Evolutionary conservation across 2,797 vertebrate genomes (phyloP), one percentile per base, ranked within the genome.

Genomic region (Thaleichthys pacificus): DNA sequence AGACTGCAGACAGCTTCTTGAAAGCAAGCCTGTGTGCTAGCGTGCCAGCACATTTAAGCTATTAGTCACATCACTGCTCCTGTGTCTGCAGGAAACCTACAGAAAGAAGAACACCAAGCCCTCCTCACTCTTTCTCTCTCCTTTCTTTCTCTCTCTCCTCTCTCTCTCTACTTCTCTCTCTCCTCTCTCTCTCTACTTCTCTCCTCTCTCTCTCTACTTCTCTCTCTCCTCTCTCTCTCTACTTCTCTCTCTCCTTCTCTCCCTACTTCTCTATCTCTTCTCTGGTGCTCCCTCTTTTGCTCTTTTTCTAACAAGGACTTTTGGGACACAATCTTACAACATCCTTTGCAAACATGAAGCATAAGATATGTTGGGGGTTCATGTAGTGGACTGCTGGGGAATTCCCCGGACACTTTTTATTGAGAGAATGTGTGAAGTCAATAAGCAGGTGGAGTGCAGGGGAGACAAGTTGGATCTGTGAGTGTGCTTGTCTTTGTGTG

Each of bases 261-360:
- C 30, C 3, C 30, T 32, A 32, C 3, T 32, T 32, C 30, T 35
- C 26, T 35, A 5, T 58, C 8, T 12, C 38, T 12, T 12, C 2
- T 81, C 26, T 19, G 51, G 63, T 60, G 61, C 74, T 49, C 63
- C 58, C 42, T 61, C 61, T 75, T 51, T 77, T 42, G 9, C 3
- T 77, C 76, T 77, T 73, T 80, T 87, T 82, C 76, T 91, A 92
- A 91, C 88, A 89, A 90, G 86, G 89, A 85, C 88, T 89, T 86
- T 67, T 79, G 91, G 89, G 89, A 93, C 76, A 81, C 89, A 89
- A 86, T 89, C 85, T 82, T 73, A 68, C 79, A 68, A 77, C 83
- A 78, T 67, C 76, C 71, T 79, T 86, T 86, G 80, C 84, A 78
- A 72, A 76, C 32, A 49, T 63, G 61, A 71, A 69, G 51, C 26